Conservation (phyloP, 2,797 vertebrate species). For the Simalia tracyae region DNA sequence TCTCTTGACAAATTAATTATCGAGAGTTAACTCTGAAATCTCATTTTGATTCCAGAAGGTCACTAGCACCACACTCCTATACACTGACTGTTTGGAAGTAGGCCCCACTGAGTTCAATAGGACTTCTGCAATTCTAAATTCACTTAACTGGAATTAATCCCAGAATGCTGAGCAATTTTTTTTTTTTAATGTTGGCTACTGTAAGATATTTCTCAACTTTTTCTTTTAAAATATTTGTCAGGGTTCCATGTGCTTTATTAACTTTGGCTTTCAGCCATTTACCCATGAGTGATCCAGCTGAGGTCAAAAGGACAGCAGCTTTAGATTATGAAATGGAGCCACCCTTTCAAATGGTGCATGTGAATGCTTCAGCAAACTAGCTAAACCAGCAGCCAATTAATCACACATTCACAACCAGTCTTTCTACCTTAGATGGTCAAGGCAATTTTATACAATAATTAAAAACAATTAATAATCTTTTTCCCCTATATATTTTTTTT, state of each 20-base stretch:
- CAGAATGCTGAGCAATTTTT: background rate
- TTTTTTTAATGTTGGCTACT: conserved; percentile 5
- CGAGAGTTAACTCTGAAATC: background rate
- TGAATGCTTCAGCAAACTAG: background rate
- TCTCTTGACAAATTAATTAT: background rate
- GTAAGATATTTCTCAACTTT: background rate
- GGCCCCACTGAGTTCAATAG: no score
- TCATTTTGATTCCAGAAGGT: background rate
- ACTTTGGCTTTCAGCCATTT: background rate
- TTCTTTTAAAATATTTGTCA: conserved; percentile 29
- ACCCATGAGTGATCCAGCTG: background rate
- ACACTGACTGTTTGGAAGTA: background rate
- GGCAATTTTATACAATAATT: background rate
- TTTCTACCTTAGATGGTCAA: background rate
- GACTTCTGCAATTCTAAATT: no score
- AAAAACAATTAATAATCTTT: background rate
- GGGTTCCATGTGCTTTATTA: background rate
- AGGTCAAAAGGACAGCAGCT: background rate
- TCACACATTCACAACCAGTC: background rate
- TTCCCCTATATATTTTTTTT: background rate
- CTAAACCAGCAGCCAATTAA: background rate
- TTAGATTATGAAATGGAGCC: background rate
- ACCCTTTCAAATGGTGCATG: background rate
- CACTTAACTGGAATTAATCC: no score
- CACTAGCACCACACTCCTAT: background rate